phyloP scores from a whole-genome alignment of 2,888 invertebrate species.

The Orthosia gracilis region DNA sequence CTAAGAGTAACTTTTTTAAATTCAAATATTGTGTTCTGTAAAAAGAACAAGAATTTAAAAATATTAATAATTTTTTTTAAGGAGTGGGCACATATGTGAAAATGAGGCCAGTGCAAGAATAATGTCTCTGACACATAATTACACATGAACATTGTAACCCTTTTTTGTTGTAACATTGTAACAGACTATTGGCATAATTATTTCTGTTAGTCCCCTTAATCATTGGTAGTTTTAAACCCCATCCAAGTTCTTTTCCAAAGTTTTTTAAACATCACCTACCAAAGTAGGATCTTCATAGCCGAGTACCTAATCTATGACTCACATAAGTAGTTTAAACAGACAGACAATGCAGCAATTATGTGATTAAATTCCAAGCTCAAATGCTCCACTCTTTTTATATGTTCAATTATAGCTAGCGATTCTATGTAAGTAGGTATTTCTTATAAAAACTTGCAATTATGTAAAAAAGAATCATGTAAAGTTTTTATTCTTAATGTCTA shows the following conservation, averaged over 20 bases:
- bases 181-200: too few species aligned
- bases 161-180: neutral
- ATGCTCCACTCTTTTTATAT: constrained; percentile 63
- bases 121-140: neutral
- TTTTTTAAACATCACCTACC: constrained; percentile 2
- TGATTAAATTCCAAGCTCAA: constrained; percentile 65
- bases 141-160: neutral
- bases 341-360: constrained; percentile 70
- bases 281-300: constrained; percentile 37
- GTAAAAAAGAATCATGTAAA: constrained; percentile 22
- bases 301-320: constrained; percentile 61
- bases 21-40: neutral
- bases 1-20: neutral
- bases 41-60: neutral
- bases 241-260: neutral
- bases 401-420: constrained; percentile 54
- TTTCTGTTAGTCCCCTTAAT: neutral
- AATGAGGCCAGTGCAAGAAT: constrained; percentile 14
- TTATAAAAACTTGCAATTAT: constrained; percentile 46
- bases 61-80: neutral
- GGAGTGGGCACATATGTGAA: neutral
- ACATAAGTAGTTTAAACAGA: constrained; percentile 63
- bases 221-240: neutral
- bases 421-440: constrained; percentile 38
- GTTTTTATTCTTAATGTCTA: constrained; percentile 9